phyloP scores from a whole-genome alignment of 1,140 invertebrate species.

The Choristoneura fumiferana region DNA sequence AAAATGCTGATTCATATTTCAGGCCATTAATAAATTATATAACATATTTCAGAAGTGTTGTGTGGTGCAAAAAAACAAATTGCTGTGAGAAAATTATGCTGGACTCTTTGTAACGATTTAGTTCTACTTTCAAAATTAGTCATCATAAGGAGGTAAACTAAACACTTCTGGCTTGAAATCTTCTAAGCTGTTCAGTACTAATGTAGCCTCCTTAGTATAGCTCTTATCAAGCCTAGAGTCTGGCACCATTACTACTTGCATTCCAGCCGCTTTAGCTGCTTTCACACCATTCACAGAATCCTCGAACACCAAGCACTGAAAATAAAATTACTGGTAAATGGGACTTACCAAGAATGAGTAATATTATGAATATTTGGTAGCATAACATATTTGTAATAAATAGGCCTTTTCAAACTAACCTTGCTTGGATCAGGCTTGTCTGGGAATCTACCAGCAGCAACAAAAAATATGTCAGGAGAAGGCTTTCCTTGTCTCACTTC shows the following conservation, averaged over 20 bases:
- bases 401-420: constrained; percentile 49
- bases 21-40: too few relatives aligned
- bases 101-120: too few relatives aligned
- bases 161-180: constrained; percentile 92
- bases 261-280: constrained; percentile 88
- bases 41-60: too few relatives aligned
- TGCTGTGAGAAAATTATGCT: too few relatives aligned
- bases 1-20: too few relatives aligned
- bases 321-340: constrained; percentile 23
- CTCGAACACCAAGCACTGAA: constrained; percentile 94
- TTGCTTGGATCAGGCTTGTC: constrained; percentile 79
- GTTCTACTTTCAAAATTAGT: constrained; percentile 25
- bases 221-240: constrained; percentile 82
- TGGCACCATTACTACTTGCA: constrained; percentile 94
- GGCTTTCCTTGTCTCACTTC: constrained; percentile 89
- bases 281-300: constrained; percentile 93
- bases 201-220: constrained; percentile 81
- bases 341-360: too few relatives aligned
- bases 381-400: too few relatives aligned
- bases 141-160: constrained; percentile 88
- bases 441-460: constrained; percentile 84
- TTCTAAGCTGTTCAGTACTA: constrained; percentile 86
- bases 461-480: constrained; percentile 87
- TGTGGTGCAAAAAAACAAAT: too few relatives aligned
- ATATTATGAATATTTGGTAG: too few relatives aligned